Percentiles rank a stretch among this genome's conserved stretches.
These are phyloP conservation scores for Xerus rutilus DNA, from an alignment of 2,797 vertebrate species.

Conservation along the genomic window DNA sequence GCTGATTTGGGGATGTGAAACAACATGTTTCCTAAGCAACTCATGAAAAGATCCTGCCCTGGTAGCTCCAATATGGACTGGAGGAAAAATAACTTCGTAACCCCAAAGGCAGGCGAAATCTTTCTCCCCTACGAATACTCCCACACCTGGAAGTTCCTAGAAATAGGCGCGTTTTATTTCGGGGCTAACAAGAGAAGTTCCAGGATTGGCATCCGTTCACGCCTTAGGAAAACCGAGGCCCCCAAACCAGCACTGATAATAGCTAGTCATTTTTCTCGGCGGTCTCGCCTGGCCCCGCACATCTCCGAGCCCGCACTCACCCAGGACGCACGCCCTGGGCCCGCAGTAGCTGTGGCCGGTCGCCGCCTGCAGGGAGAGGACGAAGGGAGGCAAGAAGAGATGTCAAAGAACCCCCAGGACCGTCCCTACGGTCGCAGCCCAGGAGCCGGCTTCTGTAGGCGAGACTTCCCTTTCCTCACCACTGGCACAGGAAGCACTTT, in stretches of 20 bases:
- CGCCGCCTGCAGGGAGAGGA: background rate
- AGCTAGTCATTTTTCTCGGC: background rate
- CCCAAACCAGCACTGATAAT: background rate
- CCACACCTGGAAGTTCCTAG: background rate
- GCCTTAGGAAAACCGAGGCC: background rate
- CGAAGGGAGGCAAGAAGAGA: rapidly evolving
- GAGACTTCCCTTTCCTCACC: conserved; percentile 41
- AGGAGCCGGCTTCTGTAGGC: rapidly evolving
- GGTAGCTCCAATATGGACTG: background rate
- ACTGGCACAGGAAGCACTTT: conserved; percentile 70
- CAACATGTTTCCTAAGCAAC: background rate
- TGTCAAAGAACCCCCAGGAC: background rate
- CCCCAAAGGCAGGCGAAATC: background rate
- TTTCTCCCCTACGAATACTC: background rate
- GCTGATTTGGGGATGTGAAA: background rate
- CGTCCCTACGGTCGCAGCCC: rapidly evolving
- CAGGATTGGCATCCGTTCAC: background rate
- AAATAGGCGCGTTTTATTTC: background rate
- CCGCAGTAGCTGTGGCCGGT: background rate
- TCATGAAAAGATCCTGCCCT: background rate
- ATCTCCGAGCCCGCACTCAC: background rate
- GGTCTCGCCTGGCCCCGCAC: background rate
- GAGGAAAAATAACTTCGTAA: background rate
- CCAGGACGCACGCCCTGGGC: background rate
- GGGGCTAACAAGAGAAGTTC: background rate